These are phyloP conservation scores for Acinonyx jubatus DNA, from an alignment of 2,113 vertebrate genomes.

Conservation along the genomic window DNA sequence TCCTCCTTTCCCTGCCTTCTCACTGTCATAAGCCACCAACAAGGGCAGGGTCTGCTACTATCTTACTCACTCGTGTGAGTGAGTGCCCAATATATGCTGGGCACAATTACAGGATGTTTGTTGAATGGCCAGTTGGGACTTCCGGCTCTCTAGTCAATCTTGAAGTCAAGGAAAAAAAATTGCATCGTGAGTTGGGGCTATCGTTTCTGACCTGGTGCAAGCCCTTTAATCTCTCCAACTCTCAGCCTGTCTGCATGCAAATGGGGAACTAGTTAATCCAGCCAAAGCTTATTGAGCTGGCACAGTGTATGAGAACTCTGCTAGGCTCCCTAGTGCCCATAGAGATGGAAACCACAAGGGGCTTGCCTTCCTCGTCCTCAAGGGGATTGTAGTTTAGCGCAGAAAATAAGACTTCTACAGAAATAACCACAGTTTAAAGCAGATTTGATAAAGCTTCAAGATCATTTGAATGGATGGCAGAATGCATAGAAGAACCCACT, in stretches of 20 bases:
- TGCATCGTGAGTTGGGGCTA: background rate
- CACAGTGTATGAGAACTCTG: background rate
- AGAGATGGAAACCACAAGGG: background rate
- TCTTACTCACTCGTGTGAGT: background rate
- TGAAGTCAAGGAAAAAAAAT: constrained; percentile 45
- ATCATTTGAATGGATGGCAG: background rate
- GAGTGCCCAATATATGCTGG: background rate
- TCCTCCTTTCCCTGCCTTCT: background rate
- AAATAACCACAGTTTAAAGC: background rate
- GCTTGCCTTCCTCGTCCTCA: background rate
- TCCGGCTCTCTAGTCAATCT: background rate
- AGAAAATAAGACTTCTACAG: background rate
- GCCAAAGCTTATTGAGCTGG: background rate
- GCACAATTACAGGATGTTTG: constrained; percentile 19
- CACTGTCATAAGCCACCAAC: background rate
- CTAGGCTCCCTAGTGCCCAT: background rate
- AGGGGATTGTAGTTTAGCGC: background rate
- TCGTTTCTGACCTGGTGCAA: constrained; percentile 21
- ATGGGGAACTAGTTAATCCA: constrained; percentile 18
- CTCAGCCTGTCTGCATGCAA: background rate
- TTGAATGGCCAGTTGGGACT: background rate
- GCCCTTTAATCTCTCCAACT: constrained; percentile 55
- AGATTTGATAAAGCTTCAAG: background rate
- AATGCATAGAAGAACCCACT: background rate
- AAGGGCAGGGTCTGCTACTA: background rate